Percentiles rank a stretch among this genome's conserved stretches.
phyloP scores from a whole-genome alignment of 2,888 invertebrate species.

The Steinernema scapterisci region DNA sequence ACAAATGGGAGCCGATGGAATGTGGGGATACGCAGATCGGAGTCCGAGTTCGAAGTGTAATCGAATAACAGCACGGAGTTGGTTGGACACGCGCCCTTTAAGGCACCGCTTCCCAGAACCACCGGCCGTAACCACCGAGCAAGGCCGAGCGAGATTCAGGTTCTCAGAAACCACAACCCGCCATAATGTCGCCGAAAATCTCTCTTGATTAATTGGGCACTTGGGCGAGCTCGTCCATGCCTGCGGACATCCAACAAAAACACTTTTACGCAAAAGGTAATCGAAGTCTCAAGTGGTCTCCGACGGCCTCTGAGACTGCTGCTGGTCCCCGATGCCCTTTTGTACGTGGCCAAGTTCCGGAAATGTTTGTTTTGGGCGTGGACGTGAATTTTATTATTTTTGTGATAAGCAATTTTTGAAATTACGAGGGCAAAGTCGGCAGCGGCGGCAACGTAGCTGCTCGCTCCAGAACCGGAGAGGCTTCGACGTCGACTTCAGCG shows the following conservation, averaged over 20 bases:
- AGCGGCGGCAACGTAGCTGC: background rate
- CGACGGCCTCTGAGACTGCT: no score
- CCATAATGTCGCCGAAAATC: background rate
- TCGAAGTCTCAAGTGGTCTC: conserved; percentile 17
- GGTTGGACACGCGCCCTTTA: no score
- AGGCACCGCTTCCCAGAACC: no score
- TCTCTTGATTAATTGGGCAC: background rate
- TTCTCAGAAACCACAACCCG: no score
- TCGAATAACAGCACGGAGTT: no score
- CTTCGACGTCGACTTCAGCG: background rate
- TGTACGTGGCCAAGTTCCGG: no score
- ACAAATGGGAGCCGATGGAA: no score
- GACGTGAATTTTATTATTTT: background rate
- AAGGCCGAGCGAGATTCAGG: no score
- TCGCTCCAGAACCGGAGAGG: background rate
- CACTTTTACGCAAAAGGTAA: conserved; percentile 7
- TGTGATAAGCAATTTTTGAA: conserved; percentile 3
- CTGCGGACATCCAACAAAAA: background rate
- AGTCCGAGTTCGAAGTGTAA: no score
- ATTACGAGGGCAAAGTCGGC: background rate
- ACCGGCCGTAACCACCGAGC: no score
- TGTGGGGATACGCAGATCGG: no score
- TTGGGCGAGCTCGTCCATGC: background rate
- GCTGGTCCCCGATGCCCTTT: no score
- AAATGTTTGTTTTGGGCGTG: background rate